Evolutionary conservation across 2,797 vertebrate species (phyloP).

Genomic region (Schizopygopsis pylzovi): DNA sequence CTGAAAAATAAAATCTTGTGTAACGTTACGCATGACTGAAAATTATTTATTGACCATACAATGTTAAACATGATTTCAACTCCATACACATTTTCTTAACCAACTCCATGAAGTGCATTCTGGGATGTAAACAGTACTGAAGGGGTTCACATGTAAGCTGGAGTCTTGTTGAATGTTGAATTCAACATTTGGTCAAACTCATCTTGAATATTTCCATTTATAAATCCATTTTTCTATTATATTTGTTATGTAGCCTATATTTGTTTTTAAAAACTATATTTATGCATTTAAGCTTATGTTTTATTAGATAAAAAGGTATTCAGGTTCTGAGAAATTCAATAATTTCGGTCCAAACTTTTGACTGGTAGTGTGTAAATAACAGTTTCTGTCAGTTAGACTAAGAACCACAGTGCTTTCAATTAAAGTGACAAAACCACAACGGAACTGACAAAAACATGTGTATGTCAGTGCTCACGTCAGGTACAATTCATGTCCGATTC

Average conservation of each 20-base stretch:
- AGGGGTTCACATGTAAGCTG: background rate
- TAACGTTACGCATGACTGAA: background rate
- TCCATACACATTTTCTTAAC: too few species aligned
- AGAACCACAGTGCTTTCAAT: slow-evolving; percentile 8
- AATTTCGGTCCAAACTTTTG: background rate
- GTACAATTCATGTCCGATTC: slow-evolving; percentile 5
- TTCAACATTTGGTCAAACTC: background rate
- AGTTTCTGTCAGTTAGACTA: background rate
- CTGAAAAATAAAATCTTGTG: background rate
- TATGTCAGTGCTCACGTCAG: slow-evolving; percentile 20
- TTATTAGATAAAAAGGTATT: background rate
- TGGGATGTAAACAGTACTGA: background rate
- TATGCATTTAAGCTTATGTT: background rate
- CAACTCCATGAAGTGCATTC: background rate
- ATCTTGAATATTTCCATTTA: background rate
- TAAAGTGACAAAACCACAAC: slow-evolving; percentile 13
- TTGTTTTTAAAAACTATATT: background rate
- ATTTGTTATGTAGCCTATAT: background rate
- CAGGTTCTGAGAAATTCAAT: background rate
- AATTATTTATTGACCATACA: too few species aligned
- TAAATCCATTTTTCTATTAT: background rate
- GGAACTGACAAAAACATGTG: slow-evolving; percentile 16
- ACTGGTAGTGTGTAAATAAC: background rate
- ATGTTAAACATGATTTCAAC: too few species aligned
- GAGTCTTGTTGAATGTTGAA: background rate